Percentiles rank a stretch among this genome's conserved stretches.
Conservation (phyloP, 37 sponge, comb jelly and placozoan genomes). For the Petrosia ficiformis region DNA sequence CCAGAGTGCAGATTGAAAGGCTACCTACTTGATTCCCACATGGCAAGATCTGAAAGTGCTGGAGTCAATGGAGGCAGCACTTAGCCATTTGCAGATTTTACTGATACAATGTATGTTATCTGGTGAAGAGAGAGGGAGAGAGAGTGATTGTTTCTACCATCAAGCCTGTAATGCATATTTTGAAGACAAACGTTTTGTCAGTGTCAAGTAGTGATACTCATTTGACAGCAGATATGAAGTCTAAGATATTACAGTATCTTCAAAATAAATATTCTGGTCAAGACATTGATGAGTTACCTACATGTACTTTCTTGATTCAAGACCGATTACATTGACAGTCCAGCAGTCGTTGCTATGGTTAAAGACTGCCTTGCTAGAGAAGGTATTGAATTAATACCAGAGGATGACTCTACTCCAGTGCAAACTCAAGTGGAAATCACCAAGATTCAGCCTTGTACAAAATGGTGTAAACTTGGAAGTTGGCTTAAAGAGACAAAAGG, state of each 20-base stretch:
- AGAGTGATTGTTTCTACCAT: too few relatives aligned
- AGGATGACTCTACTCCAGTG: not conserved
- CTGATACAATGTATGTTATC: too few relatives aligned
- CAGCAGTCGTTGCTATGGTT: not conserved
- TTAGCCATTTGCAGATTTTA: conserved; percentile 15
- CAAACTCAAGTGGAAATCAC: not conserved
- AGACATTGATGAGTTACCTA: not conserved
- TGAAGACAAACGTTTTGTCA: conserved; percentile 4
- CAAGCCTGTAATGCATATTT: conserved; percentile 4
- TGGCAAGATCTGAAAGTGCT: conserved; percentile 36
- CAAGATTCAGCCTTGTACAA: too few relatives aligned
- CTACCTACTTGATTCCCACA: conserved; percentile 8
- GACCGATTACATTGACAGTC: not conserved
- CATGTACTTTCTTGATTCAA: not conserved
- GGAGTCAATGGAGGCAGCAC: conserved; percentile 6
- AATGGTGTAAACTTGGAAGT: not conserved
- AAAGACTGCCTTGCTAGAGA: not conserved
- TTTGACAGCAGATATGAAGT: not conserved
- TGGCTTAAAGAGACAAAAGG: not conserved
- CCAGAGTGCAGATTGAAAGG: conserved; percentile 4
- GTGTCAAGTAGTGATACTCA: conserved; percentile 2
- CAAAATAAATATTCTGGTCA: not conserved
- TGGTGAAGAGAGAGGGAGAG: too few relatives aligned
- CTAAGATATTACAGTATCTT: not conserved
- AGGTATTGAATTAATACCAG: not conserved